A percentile compares a stretch with the other conserved stretches of the same genome.
Conservation (phyloP, 2,797 vertebrate genomes). For the Gymnothorax javanicus region DNA sequence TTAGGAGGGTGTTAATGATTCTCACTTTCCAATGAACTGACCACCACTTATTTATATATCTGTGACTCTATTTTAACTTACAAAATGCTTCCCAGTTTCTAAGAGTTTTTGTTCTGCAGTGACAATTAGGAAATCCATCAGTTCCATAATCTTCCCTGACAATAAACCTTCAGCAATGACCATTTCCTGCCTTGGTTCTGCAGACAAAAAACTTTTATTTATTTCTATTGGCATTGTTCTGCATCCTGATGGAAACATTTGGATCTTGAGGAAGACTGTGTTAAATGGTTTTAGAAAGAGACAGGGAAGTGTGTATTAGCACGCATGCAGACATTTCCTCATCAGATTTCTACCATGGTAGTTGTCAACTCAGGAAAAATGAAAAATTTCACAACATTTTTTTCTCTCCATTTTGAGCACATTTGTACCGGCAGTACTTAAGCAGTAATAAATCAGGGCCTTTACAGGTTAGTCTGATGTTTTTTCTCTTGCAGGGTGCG, state of each 20-base stretch:
- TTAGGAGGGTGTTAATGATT: neutral
- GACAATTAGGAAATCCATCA: neutral
- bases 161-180: neutral
- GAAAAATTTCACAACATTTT: neutral
- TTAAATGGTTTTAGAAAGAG: neutral
- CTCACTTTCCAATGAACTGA: neutral
- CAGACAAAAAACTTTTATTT: neutral
- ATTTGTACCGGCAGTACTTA: too few relatives aligned
- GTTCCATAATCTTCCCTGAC: neutral
- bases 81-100: neutral
- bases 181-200: conserved; percentile 4
- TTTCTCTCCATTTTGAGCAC: too few relatives aligned
- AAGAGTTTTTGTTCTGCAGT: neutral
- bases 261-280: conserved; percentile 1
- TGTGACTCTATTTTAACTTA: neutral
- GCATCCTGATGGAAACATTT: neutral
- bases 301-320: conserved; percentile 7
- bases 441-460: too few relatives aligned
- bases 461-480: too few relatives aligned
- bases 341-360: neutral
- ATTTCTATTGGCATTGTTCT: neutral
- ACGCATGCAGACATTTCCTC: neutral
- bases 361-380: neutral
- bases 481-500: too few relatives aligned
- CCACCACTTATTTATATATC: neutral